Evolutionary conservation across 2,797 vertebrate species (phyloP).

Genomic region (Mus caroli): DNA sequence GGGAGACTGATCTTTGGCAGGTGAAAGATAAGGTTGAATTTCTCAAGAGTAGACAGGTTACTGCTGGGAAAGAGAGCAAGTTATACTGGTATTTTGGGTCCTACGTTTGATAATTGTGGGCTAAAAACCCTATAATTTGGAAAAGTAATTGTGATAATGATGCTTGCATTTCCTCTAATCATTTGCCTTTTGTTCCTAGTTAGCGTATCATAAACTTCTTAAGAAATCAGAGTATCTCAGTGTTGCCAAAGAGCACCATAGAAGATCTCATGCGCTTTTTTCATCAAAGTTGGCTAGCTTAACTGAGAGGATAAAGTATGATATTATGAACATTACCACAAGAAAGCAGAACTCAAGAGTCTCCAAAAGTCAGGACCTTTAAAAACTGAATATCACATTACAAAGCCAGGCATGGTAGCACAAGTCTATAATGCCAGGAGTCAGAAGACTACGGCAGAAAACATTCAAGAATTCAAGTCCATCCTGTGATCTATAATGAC

Average conservation of each 20-base stretch:
- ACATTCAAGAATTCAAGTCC: neutral
- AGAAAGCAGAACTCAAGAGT: conserved; percentile 55
- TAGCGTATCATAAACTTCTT: conserved; percentile 47
- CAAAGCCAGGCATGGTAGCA: neutral
- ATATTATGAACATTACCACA: conserved; percentile 11
- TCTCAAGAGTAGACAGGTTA: conserved; percentile 38
- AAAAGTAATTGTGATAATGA: conserved; percentile 72
- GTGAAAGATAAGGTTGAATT: conserved; percentile 52
- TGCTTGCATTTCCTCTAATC: conserved; percentile 75
- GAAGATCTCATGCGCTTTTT: conserved; percentile 48
- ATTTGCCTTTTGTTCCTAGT: conserved; percentile 68
- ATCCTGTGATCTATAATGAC: neutral
- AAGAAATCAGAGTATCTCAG: conserved; percentile 57
- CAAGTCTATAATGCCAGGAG: neutral
- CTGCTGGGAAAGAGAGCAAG: conserved; percentile 62
- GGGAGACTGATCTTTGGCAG: neutral
- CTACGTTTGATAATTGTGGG: conserved; percentile 64
- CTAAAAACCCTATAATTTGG: conserved; percentile 76
- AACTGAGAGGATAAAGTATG: neutral
- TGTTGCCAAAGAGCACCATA: neutral
- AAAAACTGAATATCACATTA: neutral
- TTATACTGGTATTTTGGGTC: conserved; percentile 75
- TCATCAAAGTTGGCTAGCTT: neutral
- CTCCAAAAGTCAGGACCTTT: neutral
- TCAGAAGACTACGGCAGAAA: neutral